phyloP scores from a whole-genome alignment of 2,113 vertebrate species.

The Rhinoptilus africanus region DNA sequence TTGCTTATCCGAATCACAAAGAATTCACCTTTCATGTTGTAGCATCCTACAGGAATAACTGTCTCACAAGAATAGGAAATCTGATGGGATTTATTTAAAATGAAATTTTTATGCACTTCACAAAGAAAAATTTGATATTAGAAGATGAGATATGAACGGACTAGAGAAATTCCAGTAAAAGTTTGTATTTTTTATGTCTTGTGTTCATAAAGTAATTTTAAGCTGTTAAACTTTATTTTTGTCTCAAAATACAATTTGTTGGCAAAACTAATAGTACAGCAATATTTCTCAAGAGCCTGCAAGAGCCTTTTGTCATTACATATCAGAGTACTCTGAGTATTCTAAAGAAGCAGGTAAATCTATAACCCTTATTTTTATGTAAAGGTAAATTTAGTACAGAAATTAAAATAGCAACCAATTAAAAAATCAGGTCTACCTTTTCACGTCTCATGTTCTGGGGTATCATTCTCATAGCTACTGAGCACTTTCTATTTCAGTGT shows the following conservation, averaged over 20 bases:
- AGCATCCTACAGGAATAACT: not conserved
- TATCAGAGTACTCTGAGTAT: not conserved
- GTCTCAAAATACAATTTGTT: not conserved
- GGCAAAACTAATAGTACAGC: not conserved
- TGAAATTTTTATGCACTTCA: not conserved
- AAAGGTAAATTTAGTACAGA: not conserved
- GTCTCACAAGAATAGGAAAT: not conserved
- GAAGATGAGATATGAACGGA: not conserved
- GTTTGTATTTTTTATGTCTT: not conserved
- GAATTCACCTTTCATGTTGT: not conserved
- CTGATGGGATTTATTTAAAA: not conserved
- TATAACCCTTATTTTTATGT: not conserved
- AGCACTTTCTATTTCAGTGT: not conserved
- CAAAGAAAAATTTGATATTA: not conserved
- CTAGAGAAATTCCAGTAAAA: not conserved
- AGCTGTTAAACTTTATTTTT: not conserved
- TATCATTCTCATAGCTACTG: not conserved
- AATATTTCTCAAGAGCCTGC: not conserved
- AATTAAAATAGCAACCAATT: not conserved
- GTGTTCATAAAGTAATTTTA: not conserved
- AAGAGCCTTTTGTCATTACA: not conserved
- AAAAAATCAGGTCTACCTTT: not conserved
- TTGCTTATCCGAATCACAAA: not conserved
- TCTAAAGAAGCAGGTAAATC: not conserved
- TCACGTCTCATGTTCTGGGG: not conserved